These are phyloP conservation scores for Frankliniella intonsa DNA, from an alignment of 2,888 invertebrate species.

Conservation along the genomic window DNA sequence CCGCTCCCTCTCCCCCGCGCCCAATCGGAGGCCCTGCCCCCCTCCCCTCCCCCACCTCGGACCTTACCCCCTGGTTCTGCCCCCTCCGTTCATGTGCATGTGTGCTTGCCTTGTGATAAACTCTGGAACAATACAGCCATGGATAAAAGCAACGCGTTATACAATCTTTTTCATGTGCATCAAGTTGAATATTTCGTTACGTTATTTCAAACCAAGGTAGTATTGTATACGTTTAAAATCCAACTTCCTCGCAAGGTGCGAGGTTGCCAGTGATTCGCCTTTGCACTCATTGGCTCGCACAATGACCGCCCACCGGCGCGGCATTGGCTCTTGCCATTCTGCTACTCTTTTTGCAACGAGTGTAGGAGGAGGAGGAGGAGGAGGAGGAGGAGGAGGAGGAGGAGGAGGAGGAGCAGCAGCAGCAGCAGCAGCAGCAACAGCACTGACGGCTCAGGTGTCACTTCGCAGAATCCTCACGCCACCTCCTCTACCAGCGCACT, in stretches of 20 bases:
- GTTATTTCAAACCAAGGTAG: no score
- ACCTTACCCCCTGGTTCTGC: not conserved
- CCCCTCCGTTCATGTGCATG: not conserved
- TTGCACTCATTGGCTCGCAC: conserved; percentile 4
- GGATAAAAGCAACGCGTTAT: not conserved
- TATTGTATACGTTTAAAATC: no score
- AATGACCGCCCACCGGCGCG: not conserved
- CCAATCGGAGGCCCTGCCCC: not conserved
- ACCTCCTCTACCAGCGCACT: no score
- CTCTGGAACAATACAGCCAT: not conserved
- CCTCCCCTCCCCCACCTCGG: not conserved
- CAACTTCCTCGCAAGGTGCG: no score
- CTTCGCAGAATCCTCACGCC: not conserved
- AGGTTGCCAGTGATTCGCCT: no score
- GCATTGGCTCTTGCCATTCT: not conserved
- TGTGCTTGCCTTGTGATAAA: not conserved
- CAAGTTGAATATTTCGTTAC: no score
- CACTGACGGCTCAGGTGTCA: not conserved
- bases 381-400: not conserved
- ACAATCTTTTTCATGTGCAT: not conserved
- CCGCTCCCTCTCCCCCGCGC: not conserved
- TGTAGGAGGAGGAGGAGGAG: not conserved
- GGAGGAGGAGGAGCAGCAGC: not conserved
- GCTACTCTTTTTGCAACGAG: not conserved
- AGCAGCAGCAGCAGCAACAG: not conserved